Base-by-base conservation (phyloP, 2,797 vertebrate species). In the Triplophysa bombifrons region DNA sequence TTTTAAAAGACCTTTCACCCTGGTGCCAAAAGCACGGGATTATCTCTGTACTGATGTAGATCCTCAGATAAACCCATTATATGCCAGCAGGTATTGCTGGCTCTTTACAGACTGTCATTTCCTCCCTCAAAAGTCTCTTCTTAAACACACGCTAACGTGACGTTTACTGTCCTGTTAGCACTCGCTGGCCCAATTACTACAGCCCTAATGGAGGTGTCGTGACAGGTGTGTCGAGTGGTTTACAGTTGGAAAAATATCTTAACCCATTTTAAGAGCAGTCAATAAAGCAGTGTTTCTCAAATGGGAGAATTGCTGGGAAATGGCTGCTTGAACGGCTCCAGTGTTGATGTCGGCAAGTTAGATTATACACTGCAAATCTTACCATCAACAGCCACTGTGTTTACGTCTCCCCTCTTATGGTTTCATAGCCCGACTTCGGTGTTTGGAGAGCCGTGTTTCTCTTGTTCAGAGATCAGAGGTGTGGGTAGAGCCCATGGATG, bases 131-230 rank as follows among this genome's bases (percentile, higher is more conserved):
- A 78, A 65, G 78, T 87, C 76, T 81, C 72, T 1, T 20, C 85
- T 89, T 88, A 88, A 88, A 89, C 86, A 80, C 60, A 44, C 77
- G 30, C 72, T 83, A 87, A 85, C 76, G 82, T 83, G 82, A 84
- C 14, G 67, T 91, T 91, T 89, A 88, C 83, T 85, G 81, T 88
- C 76, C 82, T 81, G 70, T 87, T 87, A 84, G 78, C 85, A 83
- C 82, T 69, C 83, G 27, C 69, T 55, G 44, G 60, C 16, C 27
- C 76, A 74, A 76, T 84, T 53, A 76, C 66, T 58, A 3, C 27
- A 61, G 22, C n/a, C 63, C 41, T 60, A 64, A 84, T 58, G 46
- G 78, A 30, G 63, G 38, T 63, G 27, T 77, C 69, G 34, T 79
- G 55, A 72, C 77, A 77, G 81, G 80, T 86, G 79, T 83, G 81